phyloP scores from a whole-genome alignment of 2,113 vertebrate species.

The Neolamprologus kungweensis region DNA sequence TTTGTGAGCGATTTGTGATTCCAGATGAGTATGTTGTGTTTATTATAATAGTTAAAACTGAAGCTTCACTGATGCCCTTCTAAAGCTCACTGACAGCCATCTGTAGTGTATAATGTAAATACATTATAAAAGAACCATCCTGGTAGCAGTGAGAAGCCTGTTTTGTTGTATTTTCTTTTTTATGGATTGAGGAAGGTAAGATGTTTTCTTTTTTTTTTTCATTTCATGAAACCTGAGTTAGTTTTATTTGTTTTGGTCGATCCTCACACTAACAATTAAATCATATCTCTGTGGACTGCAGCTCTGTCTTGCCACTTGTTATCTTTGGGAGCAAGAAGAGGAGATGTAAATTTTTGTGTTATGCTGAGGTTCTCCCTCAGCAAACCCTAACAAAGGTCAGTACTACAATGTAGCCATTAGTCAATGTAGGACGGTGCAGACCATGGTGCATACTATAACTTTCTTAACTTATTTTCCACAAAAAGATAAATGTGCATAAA shows the following conservation, averaged over 20 bases:
- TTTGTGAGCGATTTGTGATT: neutral
- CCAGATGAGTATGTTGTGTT: neutral
- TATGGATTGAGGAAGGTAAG: neutral
- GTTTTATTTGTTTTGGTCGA: neutral
- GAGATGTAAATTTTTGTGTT: neutral
- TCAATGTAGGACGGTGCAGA: neutral
- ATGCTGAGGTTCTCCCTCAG: neutral
- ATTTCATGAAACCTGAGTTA: neutral
- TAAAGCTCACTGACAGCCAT: neutral
- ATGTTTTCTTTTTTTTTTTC: neutral
- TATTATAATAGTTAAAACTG: neutral
- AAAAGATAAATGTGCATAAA: neutral
- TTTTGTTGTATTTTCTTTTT: neutral
- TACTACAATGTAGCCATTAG: neutral
- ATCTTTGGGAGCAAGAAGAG: neutral
- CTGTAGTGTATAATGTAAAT: neutral
- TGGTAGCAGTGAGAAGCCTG: neutral
- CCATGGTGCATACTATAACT: neutral
- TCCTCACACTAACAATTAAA: neutral
- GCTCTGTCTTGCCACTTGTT: neutral
- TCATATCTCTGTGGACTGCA: neutral
- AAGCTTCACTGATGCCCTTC: fast-evolving
- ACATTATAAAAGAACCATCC: neutral
- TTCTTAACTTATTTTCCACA: neutral
- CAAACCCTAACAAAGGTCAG: neutral